Evolutionary conservation across 2,113 vertebrate species (phyloP).

Genomic region (Melanocharis versteri): DNA sequence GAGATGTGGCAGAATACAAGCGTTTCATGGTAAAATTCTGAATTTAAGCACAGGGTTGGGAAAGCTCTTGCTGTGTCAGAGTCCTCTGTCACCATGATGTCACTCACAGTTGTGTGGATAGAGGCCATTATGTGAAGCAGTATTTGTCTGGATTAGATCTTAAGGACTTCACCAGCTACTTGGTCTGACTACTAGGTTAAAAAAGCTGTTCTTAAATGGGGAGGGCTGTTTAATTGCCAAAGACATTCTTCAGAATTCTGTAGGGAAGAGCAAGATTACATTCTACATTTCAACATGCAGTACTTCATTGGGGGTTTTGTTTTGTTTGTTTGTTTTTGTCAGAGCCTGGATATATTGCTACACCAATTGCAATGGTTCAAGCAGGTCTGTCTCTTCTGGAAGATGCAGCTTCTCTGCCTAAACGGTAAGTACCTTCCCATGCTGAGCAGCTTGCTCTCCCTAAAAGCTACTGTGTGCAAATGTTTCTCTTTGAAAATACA

Average conservation of each 20-base stretch:
- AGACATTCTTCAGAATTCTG: neutral
- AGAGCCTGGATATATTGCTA: constrained; percentile 89
- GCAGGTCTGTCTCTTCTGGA: constrained; percentile 86
- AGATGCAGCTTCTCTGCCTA: constrained; percentile 83
- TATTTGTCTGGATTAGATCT: neutral
- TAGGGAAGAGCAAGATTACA: neutral
- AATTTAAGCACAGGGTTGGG: neutral
- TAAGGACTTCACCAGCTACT: neutral
- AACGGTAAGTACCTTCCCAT: constrained; percentile 75
- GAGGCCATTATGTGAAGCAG: neutral
- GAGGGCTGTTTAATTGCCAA: neutral
- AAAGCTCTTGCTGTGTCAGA: neutral
- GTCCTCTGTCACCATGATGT: neutral
- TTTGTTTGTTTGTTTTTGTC: neutral
- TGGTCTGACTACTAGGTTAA: neutral
- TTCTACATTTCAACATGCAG: neutral
- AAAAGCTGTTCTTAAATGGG: neutral
- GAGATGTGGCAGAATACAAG: neutral
- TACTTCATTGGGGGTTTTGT: neutral
- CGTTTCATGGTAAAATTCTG: neutral
- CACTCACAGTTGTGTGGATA: neutral
- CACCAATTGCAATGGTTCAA: constrained; percentile 92
- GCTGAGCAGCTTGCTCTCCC: neutral
- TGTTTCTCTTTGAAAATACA: neutral
- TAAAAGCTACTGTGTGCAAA: neutral